Evolutionary conservation across 2,797 vertebrate species (phyloP).

Genomic region (Gobio occitaniae): DNA sequence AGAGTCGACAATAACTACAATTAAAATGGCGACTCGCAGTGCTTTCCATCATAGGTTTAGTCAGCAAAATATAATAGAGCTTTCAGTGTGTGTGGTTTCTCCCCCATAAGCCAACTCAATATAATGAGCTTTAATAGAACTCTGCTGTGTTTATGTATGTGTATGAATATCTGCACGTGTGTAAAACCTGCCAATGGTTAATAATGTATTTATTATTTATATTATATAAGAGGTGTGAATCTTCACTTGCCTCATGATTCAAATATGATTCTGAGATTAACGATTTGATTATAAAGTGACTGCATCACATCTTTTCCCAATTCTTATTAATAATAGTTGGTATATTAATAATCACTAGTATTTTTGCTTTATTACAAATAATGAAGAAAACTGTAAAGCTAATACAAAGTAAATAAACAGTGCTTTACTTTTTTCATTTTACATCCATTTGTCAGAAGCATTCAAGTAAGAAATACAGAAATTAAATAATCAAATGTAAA

Average conservation of each 20-base stretch:
- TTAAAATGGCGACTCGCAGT: slow-evolving; percentile 12
- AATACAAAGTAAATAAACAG: neutral
- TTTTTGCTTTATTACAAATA: neutral
- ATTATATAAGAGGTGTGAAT: neutral
- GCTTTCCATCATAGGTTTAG: slow-evolving; percentile 8
- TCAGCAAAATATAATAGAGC: neutral
- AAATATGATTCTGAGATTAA: neutral
- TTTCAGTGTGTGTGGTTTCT: neutral
- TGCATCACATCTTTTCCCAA: neutral
- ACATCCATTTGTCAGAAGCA: neutral
- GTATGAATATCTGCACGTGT: too few species aligned
- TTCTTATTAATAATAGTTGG: neutral
- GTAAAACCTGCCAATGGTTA: neutral
- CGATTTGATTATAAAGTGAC: neutral
- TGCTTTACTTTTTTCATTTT: neutral
- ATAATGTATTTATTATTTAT: too few species aligned
- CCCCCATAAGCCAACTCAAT: neutral
- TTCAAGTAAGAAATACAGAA: neutral
- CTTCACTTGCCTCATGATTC: neutral
- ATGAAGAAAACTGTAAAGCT: neutral
- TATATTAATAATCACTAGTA: neutral
- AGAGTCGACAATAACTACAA: slow-evolving; percentile 25
- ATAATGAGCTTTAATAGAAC: neutral
- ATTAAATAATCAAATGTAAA: neutral
- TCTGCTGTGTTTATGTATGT: neutral